phyloP scores from a whole-genome alignment of 2,113 vertebrate genomes.

The Urocitellus parryii region DNA sequence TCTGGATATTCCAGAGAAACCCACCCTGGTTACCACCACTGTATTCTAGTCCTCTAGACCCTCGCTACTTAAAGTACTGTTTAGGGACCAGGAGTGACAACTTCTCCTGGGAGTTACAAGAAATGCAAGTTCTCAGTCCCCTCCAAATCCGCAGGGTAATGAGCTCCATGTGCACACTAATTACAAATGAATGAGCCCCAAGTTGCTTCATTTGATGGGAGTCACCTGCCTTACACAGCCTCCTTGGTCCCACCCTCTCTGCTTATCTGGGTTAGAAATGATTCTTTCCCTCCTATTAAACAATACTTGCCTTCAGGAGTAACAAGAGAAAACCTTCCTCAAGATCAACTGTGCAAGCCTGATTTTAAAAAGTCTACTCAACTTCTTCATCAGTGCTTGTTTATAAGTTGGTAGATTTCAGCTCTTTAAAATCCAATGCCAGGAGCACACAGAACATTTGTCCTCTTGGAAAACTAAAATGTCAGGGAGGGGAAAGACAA shows the following conservation, averaged over 20 bases:
- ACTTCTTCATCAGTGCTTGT: background rate
- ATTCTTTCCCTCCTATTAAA: background rate
- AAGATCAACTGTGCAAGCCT: background rate
- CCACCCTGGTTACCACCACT: fast-evolving
- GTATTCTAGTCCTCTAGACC: background rate
- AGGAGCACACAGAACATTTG: background rate
- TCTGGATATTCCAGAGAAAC: background rate
- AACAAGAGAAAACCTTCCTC: background rate
- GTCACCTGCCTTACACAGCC: background rate
- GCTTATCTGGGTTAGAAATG: background rate
- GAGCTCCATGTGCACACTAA: too few relatives aligned
- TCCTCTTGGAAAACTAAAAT: background rate
- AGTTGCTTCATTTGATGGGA: background rate
- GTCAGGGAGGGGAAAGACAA: too few relatives aligned
- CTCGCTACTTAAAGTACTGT: too few relatives aligned
- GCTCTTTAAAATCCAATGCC: background rate
- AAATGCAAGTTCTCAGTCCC: too few relatives aligned
- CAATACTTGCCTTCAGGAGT: background rate
- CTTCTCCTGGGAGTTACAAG: too few relatives aligned
- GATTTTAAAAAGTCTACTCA: background rate
- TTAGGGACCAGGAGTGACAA: background rate
- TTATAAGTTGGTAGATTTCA: background rate
- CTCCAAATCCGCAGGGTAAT: too few relatives aligned
- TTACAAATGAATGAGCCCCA: too few relatives aligned
- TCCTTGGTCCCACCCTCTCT: background rate